A percentile compares a stretch with the other conserved stretches of the same genome.
phyloP scores from a whole-genome alignment of 2,888 invertebrate species.

The Lacanobia oleracea region DNA sequence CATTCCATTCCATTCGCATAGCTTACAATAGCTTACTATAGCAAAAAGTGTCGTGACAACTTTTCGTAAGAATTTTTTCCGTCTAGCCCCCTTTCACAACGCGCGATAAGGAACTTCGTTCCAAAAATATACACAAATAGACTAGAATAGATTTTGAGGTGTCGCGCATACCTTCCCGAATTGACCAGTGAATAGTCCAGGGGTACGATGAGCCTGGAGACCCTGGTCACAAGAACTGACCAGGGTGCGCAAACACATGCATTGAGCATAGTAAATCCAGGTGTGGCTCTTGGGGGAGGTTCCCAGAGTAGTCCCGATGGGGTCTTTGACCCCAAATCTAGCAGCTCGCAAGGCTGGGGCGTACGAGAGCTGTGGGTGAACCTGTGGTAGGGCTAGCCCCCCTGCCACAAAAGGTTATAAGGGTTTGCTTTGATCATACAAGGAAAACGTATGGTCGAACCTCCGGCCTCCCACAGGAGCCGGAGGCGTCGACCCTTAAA shows the following conservation, averaged over 20 bases:
- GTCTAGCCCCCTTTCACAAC: no score
- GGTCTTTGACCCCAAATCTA: slow-evolving; percentile 6
- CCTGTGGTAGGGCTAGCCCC: slow-evolving; percentile 13
- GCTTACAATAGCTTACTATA: no score
- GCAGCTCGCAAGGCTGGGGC: neutral
- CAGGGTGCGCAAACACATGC: neutral
- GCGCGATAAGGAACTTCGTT: no score
- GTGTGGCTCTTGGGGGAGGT: neutral
- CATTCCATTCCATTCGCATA: no score
- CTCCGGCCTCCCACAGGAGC: slow-evolving; percentile 33
- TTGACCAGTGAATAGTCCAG: neutral
- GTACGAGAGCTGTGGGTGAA: slow-evolving; percentile 7
- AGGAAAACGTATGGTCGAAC: neutral
- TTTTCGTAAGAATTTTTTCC: no score
- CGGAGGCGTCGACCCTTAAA: slow-evolving; percentile 14
- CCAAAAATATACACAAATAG: no score
- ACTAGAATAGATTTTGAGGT: neutral
- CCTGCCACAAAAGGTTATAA: fast-evolving
- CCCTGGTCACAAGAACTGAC: neutral
- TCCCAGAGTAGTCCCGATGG: slow-evolving; percentile 1
- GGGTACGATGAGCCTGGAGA: neutral
- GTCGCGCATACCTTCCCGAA: neutral
- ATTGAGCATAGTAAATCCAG: neutral
- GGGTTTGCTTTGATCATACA: fast-evolving
- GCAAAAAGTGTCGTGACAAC: no score